Evolutionary conservation across 2,113 vertebrate genomes (phyloP).

Genomic region (Dissostichus mawsoni): DNA sequence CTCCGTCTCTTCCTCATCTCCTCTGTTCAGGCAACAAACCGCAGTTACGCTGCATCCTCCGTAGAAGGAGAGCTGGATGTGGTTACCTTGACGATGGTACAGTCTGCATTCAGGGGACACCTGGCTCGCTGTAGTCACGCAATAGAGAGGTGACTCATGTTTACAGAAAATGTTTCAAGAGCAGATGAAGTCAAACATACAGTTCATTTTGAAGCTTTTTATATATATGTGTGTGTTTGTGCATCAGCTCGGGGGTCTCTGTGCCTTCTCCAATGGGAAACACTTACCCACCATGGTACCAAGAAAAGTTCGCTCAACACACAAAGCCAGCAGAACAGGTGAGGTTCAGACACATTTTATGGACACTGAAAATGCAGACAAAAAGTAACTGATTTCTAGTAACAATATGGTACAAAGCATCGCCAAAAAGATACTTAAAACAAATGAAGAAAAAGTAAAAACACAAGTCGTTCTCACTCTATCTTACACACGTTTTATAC

Average conservation of each 20-base stretch:
- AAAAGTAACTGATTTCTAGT: neutral
- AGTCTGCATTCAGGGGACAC: conserved; percentile 90
- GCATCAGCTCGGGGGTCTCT: conserved; percentile 41
- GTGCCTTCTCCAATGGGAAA: conserved; percentile 44
- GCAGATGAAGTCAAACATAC: neutral
- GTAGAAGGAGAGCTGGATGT: conserved; percentile 58
- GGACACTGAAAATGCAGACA: too few species aligned
- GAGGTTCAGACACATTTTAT: neutral
- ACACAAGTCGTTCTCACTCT: too few species aligned
- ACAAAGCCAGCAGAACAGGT: conserved; percentile 53
- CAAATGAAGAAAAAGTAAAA: neutral
- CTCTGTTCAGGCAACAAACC: conserved; percentile 68
- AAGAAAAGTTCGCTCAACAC: conserved; percentile 12
- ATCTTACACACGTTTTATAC: neutral
- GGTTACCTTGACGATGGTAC: conserved; percentile 82
- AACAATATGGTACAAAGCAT: neutral
- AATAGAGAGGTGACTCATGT: conserved; percentile 80
- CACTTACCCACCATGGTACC: neutral
- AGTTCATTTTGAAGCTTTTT: neutral
- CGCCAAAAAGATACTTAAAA: neutral
- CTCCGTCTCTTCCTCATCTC: neutral
- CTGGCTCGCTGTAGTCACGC: conserved; percentile 75
- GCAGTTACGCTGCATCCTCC: conserved; percentile 30
- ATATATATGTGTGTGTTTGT: conserved; percentile 24
- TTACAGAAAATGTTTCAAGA: neutral